phyloP scores from a whole-genome alignment of 2,113 vertebrate species.

The Etheostoma cragini region DNA sequence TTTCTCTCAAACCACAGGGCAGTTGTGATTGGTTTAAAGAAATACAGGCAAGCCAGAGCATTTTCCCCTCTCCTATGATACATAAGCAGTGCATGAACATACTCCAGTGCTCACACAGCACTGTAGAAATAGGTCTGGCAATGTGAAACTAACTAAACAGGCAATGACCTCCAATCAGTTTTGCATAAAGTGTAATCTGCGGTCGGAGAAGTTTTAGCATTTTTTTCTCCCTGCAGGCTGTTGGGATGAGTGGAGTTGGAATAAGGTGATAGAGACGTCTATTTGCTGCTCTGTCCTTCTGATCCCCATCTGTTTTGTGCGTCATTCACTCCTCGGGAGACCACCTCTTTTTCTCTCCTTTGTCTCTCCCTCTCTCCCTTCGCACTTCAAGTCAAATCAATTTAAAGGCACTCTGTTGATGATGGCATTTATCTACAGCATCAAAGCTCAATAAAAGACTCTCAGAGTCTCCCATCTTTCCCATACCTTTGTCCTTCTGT shows the following conservation, averaged over 20 bases:
- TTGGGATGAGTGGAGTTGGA: slow-evolving; percentile 26
- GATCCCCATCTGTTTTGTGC: slow-evolving; percentile 31
- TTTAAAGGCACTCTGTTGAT: slow-evolving; percentile 62
- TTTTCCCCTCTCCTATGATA: too few species aligned
- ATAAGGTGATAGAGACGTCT: slow-evolving; percentile 40
- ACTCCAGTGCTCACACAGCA: too few species aligned
- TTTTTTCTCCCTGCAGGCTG: slow-evolving; percentile 7
- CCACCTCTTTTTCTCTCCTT: slow-evolving; percentile 38
- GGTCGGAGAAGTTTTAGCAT: slow-evolving; percentile 6
- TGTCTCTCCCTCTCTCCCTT: slow-evolving; percentile 28
- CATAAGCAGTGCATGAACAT: too few species aligned
- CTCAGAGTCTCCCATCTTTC: slow-evolving; percentile 12
- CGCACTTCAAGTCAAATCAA: slow-evolving; percentile 54
- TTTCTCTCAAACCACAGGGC: too few species aligned
- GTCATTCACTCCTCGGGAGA: slow-evolving; percentile 56
- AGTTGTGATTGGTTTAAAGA: too few species aligned
- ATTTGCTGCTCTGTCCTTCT: slow-evolving; percentile 44
- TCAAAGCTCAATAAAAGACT: slow-evolving; percentile 54
- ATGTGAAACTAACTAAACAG: neutral
- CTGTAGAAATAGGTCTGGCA: too few species aligned
- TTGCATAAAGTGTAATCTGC: neutral
- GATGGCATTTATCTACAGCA: slow-evolving; percentile 58
- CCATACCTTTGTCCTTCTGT: slow-evolving; percentile 16
- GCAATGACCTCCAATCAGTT: neutral
- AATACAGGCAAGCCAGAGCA: too few species aligned